These are phyloP conservation scores for Antennarius striatus DNA, from an alignment of 2,113 vertebrate genomes.

Conservation along the genomic window DNA sequence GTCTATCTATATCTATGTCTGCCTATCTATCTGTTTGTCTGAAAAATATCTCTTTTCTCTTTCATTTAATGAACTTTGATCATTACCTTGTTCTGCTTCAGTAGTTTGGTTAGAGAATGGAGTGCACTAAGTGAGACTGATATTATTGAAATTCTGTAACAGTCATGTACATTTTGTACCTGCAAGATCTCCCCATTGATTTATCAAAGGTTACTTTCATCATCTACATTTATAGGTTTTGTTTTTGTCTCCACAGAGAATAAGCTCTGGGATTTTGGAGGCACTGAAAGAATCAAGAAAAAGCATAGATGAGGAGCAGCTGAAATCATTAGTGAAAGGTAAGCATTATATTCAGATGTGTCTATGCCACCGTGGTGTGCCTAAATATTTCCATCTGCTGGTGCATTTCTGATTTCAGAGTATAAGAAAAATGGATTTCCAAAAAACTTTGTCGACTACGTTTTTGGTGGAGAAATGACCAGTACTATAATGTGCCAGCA, in stretches of 20 bases:
- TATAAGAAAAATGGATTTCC: conserved; percentile 87
- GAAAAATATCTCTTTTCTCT: too few species aligned
- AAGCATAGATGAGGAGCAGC: conserved; percentile 81
- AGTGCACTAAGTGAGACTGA: too few species aligned
- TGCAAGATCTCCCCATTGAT: neutral
- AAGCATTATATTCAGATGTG: conserved; percentile 30
- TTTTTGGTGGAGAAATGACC: conserved; percentile 93
- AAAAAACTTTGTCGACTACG: conserved; percentile 89
- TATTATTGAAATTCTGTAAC: neutral
- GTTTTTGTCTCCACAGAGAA: conserved; percentile 81
- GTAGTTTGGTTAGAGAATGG: too few species aligned
- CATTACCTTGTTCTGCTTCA: too few species aligned
- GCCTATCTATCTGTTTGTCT: too few species aligned
- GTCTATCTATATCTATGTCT: too few species aligned
- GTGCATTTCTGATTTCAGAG: conserved; percentile 74
- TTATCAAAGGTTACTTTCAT: neutral
- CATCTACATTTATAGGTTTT: neutral
- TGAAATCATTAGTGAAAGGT: conserved; percentile 90
- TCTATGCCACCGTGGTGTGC: too few species aligned
- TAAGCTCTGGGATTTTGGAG: conserved; percentile 84
- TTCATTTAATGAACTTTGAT: too few species aligned
- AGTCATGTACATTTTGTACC: neutral
- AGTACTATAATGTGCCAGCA: conserved; percentile 96
- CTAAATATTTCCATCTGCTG: neutral
- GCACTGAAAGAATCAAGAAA: conserved; percentile 83